Percentiles rank a stretch among this genome's conserved stretches.
Conservation (phyloP, 2,797 vertebrate genomes). For the Alexandromys oeconomus region DNA sequence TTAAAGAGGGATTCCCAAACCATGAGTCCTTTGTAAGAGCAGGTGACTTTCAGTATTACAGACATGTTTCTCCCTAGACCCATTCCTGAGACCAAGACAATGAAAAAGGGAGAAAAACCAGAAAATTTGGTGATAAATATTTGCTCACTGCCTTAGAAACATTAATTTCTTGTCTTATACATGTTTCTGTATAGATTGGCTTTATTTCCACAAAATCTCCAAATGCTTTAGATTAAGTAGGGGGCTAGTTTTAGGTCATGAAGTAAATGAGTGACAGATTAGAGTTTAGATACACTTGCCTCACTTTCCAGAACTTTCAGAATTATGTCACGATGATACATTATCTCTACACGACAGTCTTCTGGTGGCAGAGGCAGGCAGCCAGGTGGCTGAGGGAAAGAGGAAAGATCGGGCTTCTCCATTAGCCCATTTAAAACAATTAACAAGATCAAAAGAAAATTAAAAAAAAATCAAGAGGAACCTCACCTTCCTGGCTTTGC, state of each 20-base stretch:
- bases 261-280: slow-evolving; percentile 1
- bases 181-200: background rate
- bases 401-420: slow-evolving; percentile 28
- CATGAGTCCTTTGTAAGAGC: background rate
- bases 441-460: slow-evolving; percentile 67
- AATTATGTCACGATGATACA: background rate
- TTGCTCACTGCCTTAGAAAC: background rate
- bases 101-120: background rate
- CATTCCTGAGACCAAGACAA: background rate
- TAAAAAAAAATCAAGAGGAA: slow-evolving; percentile 67
- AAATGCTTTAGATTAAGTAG: background rate
- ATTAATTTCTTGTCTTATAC: background rate
- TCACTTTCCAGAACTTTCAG: background rate
- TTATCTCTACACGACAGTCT: slow-evolving; percentile 24
- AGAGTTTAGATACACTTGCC: slow-evolving; percentile 23
- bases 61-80: background rate
- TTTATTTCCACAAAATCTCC: background rate
- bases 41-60: background rate
- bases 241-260: slow-evolving; percentile 13
- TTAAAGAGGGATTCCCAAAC: background rate
- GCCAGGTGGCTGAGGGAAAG: slow-evolving; percentile 34
- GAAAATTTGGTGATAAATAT: background rate
- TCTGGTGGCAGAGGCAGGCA: slow-evolving; percentile 17
- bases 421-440: slow-evolving; percentile 62
- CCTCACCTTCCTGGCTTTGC: slow-evolving; percentile 50